Conservation (phyloP, 2,888 invertebrate species). For the Lithophane leautieri region DNA sequence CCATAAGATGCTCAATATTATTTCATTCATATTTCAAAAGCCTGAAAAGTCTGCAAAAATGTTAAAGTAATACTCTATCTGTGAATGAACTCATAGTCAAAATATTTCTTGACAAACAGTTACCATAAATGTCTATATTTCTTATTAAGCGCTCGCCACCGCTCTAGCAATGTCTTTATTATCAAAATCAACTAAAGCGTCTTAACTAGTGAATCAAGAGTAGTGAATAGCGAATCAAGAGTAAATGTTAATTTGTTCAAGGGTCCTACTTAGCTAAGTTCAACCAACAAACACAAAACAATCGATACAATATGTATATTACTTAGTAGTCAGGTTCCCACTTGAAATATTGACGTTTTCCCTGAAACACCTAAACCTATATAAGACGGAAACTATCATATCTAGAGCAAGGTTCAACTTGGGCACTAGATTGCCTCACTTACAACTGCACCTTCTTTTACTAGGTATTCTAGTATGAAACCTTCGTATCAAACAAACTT, state of each 20-base stretch:
- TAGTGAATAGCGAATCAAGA: not conserved
- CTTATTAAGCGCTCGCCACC: not conserved
- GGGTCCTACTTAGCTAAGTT: too few relatives aligned
- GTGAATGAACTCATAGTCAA: not conserved
- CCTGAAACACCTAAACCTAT: conserved; percentile 43
- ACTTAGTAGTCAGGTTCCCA: conserved; percentile 18
- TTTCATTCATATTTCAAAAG: not conserved
- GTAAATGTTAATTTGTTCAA: too few relatives aligned
- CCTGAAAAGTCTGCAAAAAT: not conserved
- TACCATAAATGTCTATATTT: not conserved
- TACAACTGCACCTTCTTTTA: conserved; percentile 39
- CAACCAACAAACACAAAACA: not conserved
- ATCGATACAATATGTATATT: conserved; percentile 15
- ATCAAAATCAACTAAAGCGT: not conserved
- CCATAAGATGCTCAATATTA: not conserved
- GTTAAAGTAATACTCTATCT: not conserved
- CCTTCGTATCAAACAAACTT: conserved; percentile 20
- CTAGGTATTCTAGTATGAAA: not conserved
- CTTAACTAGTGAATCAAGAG: not conserved
- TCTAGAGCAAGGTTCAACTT: conserved; percentile 33
- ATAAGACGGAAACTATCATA: conserved; percentile 44
- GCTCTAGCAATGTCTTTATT: not conserved
- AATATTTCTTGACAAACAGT: not conserved
- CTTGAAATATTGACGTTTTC: conserved; percentile 36
- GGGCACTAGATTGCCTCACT: conserved; percentile 17